Evolutionary conservation across 2,888 invertebrate species (phyloP), one percentile per base, ranked within the genome.

Genomic region (Frankliniella fusca): DNA sequence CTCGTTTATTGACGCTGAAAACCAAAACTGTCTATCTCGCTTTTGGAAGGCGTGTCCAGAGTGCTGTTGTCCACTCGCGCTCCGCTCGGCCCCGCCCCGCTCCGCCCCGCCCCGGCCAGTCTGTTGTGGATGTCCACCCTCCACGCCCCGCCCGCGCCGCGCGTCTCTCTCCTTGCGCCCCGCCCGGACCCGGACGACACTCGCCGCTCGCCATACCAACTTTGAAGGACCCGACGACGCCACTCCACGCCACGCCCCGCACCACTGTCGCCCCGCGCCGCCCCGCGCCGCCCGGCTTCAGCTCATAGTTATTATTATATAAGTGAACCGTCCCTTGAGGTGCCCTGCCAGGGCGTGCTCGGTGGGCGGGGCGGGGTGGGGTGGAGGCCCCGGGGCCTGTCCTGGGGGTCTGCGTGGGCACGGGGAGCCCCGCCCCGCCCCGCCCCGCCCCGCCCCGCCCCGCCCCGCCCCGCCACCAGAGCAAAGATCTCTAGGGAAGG

Each of bases 301-400:
- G 54, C 54, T 54, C 10, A 61, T 76, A 76, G 70, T 76, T 76
- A 76, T 76, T 76, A 76, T 76, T 76, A 76, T 23, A 76, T 76
- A 76, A 76, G 70, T 76, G 70, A 76, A 23, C 70, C 70, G 70
- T 76, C 70, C 70, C 70, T 38, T 38, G 38, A 38, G 10, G 18
- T 20, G 54, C 54, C 12, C 15, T 20, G 20, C 54, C 12, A 54
- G 18, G 20, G 54, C 54, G 18, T 20, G 18, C 54, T 12, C 15
- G 54, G 10, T 15, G 54, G 54, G 54, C 15, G 15, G 54, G 54
- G 10, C 54, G 54, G 54, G 54, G 54, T 15, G 54, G 54, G 54
- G 54, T 12, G 54, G 38, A 38, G 38, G 38, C 38, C 38, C 38
- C 38, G 38, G 5, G 38, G 38, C 38, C 38, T 38, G 38, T 38